phyloP scores from a whole-genome alignment of 2,888 invertebrate species.

The Spatulosminthurus flaviceps region DNA sequence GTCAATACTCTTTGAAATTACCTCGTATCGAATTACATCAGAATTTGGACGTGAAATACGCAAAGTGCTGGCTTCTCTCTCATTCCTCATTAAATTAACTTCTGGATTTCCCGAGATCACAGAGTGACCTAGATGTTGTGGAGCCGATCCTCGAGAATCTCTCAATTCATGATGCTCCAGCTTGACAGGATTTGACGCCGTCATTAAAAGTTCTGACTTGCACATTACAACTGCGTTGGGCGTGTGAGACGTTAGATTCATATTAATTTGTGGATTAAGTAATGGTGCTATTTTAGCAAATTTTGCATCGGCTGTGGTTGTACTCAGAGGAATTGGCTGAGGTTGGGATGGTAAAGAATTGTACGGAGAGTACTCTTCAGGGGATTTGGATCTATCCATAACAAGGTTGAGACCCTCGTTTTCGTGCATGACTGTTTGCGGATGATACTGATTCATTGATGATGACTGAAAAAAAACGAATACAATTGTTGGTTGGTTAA shows the following conservation, averaged over 20 bases:
- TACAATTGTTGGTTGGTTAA: neutral
- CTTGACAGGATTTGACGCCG: slow-evolving; percentile 54
- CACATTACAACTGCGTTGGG: slow-evolving; percentile 50
- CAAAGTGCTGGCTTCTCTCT: slow-evolving; percentile 23
- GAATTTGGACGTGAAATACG: slow-evolving; percentile 39
- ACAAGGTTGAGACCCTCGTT: slow-evolving; percentile 62
- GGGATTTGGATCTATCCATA: slow-evolving; percentile 61
- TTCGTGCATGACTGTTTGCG: slow-evolving; percentile 48
- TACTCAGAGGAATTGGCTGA: slow-evolving; percentile 45
- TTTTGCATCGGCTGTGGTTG: slow-evolving; percentile 60
- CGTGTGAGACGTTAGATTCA: slow-evolving; percentile 27
- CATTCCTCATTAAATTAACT: slow-evolving; percentile 22
- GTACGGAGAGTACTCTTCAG: slow-evolving; percentile 49
- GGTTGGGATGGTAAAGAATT: slow-evolving; percentile 7
- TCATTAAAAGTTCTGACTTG: slow-evolving; percentile 54
- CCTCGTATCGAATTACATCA: slow-evolving; percentile 55
- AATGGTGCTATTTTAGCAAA: slow-evolving; percentile 63
- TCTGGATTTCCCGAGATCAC: slow-evolving; percentile 28
- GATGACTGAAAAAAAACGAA: slow-evolving; percentile 43
- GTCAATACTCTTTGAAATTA: slow-evolving; percentile 50
- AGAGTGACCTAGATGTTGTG: slow-evolving; percentile 35
- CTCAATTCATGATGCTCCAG: slow-evolving; percentile 47
- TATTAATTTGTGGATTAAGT: slow-evolving; percentile 56
- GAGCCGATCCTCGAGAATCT: slow-evolving; percentile 25
- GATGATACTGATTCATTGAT: slow-evolving; percentile 52